phyloP scores from a whole-genome alignment of 2,797 vertebrate genomes.

The Takifugu ocellatus region DNA sequence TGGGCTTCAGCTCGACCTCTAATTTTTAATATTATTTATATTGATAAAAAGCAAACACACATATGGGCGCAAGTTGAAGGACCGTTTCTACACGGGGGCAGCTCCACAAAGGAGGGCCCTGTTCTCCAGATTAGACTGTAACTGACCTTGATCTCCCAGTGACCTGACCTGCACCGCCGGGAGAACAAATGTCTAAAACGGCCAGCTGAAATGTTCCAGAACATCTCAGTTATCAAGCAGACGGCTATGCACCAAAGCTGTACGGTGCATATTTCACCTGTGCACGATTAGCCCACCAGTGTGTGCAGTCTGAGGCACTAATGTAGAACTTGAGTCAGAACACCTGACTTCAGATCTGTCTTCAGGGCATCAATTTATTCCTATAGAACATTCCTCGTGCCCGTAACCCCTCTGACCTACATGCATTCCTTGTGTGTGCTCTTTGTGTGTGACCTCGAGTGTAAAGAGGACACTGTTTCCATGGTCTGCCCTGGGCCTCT shows the following conservation, averaged over 20 bases:
- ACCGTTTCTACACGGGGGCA: not conserved
- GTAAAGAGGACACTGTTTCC: constrained; percentile 57
- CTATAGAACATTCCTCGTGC: constrained; percentile 15
- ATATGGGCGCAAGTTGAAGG: too few species aligned
- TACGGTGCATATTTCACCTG: constrained; percentile 5
- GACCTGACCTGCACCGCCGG: constrained; percentile 25
- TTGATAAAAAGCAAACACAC: too few species aligned
- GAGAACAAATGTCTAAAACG: constrained; percentile 3
- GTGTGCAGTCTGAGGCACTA: constrained; percentile 8
- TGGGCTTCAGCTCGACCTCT: too few species aligned
- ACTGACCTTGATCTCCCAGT: constrained; percentile 33
- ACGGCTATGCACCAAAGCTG: not conserved
- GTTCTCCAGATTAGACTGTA: not conserved
- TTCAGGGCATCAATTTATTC: constrained; percentile 23
- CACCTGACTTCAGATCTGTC: constrained; percentile 25
- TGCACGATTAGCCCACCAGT: constrained; percentile 15
- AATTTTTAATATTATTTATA: too few species aligned
- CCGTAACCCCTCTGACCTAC: constrained; percentile 21
- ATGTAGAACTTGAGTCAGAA: constrained; percentile 12
- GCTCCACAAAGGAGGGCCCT: constrained; percentile 33
- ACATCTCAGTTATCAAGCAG: not conserved
- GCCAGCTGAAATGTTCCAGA: constrained; percentile 17
- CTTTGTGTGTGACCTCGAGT: constrained; percentile 62
- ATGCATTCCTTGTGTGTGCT: constrained; percentile 46
- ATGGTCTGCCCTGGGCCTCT: constrained; percentile 27